phyloP scores from a whole-genome alignment of 1,140 invertebrate species.

The Zelostemma sp. region DNA sequence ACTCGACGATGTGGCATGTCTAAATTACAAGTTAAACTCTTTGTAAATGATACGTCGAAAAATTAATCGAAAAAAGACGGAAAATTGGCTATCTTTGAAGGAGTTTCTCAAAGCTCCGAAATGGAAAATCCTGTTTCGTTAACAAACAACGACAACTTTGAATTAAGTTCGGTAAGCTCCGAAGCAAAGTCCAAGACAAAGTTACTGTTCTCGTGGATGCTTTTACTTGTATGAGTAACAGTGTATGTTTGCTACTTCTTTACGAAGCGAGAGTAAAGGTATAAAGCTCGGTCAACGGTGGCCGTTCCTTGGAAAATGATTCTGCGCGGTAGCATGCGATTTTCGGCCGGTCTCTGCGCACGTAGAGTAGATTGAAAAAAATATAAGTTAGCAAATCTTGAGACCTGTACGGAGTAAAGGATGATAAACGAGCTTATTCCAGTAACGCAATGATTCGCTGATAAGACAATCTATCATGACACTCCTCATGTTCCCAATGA shows the following conservation, averaged over 20 bases:
- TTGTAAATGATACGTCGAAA: too few relatives aligned
- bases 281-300: constrained; percentile 30
- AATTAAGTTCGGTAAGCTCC: too few relatives aligned
- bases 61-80: too few relatives aligned
- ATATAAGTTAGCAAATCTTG: constrained; percentile 35
- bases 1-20: constrained; percentile 27
- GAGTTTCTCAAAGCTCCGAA: too few relatives aligned
- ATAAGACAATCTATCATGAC: not conserved
- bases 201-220: constrained; percentile 13
- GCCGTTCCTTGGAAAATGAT: constrained; percentile 33
- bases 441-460: constrained; percentile 24
- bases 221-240: constrained; percentile 24
- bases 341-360: constrained; percentile 31
- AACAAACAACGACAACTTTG: too few relatives aligned
- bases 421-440: constrained; percentile 26
- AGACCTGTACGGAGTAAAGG: constrained; percentile 11
- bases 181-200: constrained; percentile 17
- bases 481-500: too few relatives aligned
- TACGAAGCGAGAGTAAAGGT: constrained; percentile 19
- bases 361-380: constrained; percentile 33
- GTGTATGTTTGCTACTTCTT: constrained; percentile 10
- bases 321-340: constrained; percentile 10
- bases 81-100: too few relatives aligned
- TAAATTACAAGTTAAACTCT: too few relatives aligned
- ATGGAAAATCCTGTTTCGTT: too few relatives aligned